Base-by-base conservation (phyloP, 2,888 invertebrate species). In the Habroteleia sp. region DNA sequence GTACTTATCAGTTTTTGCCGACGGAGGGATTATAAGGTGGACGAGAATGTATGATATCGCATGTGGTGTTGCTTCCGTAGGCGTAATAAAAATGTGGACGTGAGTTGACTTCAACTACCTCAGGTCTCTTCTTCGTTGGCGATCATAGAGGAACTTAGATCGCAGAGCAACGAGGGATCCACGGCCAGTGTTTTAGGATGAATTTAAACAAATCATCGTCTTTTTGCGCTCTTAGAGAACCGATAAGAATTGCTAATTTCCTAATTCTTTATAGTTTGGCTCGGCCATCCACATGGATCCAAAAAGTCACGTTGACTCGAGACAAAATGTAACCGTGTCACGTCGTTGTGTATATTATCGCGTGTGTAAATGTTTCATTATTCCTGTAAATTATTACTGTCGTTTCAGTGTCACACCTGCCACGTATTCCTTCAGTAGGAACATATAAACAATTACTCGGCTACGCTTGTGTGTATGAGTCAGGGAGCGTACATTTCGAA, bases 21-120 rank as follows among this genome's bases (percentile, higher is more conserved):
- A 27, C 81, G 60, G 13, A 79, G 81, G 58, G 75, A 60, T 4
- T 5, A 54, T n/a, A 76, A 78, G 31, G 74, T 77, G 8, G 83
- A 83, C 7, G 81, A 80, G 7, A 82, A 82, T 13, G 84, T 83
- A 39, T 83, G 82, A 83, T 68, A 50, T 27, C 37, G 37, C 16
- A 41, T 14, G 13, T 42, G 46, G 25, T 62, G 35, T 20, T 42
- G 58, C 35, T 69, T 44, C 14, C 35, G 42, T 10, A 23, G 10
- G 10, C 35, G 56, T 17, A 35, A 10, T n/a, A 54, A 62, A 23
- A 16, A 7, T 13, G 41, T 39, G 46, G 60, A 60, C 16, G 39
- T 11, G 42, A 63, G 68, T 69, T 68, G 62, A 68, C 65, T 63
- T 31, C 11, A 10, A 62, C 66, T 74, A 74, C 74, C 74, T 74